A percentile compares a stretch with the other conserved stretches of the same genome.
phyloP scores from a whole-genome alignment of 2,113 vertebrate genomes.

The Tylochromis polylepis region DNA sequence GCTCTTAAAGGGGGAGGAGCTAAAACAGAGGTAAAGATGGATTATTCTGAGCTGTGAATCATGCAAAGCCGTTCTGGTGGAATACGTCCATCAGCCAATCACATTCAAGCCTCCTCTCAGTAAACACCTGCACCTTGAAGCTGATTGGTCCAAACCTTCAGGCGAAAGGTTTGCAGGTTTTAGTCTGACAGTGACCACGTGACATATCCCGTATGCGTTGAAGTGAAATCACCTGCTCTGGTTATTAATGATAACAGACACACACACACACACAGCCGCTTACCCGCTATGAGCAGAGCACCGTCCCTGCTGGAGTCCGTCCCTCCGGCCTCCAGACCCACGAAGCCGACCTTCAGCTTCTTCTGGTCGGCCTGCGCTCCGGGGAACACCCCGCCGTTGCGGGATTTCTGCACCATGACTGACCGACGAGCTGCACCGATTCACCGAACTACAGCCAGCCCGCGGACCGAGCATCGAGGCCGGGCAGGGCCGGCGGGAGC shows the following conservation, averaged over 20 bases:
- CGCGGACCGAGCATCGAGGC: background rate
- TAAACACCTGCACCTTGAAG: background rate
- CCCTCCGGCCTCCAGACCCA: constrained; percentile 86
- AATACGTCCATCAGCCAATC: background rate
- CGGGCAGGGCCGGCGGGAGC: constrained; percentile 61
- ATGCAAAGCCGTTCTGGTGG: background rate
- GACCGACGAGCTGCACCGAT: background rate
- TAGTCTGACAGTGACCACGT: background rate
- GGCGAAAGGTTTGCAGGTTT: background rate
- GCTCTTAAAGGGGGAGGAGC: background rate
- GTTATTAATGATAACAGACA: background rate
- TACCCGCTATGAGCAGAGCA: constrained; percentile 85
- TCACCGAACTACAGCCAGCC: background rate
- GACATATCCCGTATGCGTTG: background rate
- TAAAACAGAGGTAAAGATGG: background rate
- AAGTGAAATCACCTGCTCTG: background rate
- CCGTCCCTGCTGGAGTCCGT: constrained; percentile 88
- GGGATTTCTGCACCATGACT: constrained; percentile 91
- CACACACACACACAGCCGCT: background rate
- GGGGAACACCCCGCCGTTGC: constrained; percentile 92
- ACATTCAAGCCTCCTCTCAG: background rate
- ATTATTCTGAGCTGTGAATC: background rate
- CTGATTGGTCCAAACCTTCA: background rate
- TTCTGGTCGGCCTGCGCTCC: constrained; percentile 83
- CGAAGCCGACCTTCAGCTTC: constrained; percentile 96